Conservation (phyloP, 2,797 vertebrate genomes). For the Pangasius sanitwongsei region DNA sequence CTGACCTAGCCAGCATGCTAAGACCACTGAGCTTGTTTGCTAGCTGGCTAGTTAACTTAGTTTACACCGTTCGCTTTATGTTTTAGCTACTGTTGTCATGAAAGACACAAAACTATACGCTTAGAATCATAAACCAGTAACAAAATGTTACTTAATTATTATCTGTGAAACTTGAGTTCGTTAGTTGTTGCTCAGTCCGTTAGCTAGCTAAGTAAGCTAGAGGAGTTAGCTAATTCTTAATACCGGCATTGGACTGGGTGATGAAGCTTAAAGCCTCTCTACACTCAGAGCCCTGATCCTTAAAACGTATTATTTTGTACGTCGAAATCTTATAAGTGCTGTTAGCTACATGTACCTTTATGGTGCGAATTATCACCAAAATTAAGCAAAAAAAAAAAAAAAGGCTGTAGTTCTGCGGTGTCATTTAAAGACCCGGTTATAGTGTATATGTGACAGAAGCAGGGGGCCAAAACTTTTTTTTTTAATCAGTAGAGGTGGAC, state of each 20-base stretch:
- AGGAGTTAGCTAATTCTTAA: background rate
- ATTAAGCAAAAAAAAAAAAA: background rate
- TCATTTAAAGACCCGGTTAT: background rate
- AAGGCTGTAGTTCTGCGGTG: background rate
- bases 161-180: background rate
- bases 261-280: too few relatives aligned
- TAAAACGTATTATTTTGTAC: background rate
- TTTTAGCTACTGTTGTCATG: background rate
- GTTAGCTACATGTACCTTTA: background rate
- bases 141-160: background rate
- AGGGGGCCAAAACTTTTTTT: background rate
- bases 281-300: background rate
- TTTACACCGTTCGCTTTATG: background rate
- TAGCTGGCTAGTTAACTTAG: background rate
- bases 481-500: too few relatives aligned
- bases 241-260: background rate
- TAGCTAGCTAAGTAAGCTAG: background rate
- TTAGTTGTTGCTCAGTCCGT: background rate
- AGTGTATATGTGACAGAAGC: background rate
- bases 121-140: too few relatives aligned
- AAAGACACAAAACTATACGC: too few relatives aligned
- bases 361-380: background rate
- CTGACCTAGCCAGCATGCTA: background rate
- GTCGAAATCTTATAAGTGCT: background rate
- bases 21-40: background rate